Evolutionary conservation across 2,113 vertebrate species (phyloP), one percentile per base, ranked within the genome.

Genomic region (Cnemophilus loriae): DNA sequence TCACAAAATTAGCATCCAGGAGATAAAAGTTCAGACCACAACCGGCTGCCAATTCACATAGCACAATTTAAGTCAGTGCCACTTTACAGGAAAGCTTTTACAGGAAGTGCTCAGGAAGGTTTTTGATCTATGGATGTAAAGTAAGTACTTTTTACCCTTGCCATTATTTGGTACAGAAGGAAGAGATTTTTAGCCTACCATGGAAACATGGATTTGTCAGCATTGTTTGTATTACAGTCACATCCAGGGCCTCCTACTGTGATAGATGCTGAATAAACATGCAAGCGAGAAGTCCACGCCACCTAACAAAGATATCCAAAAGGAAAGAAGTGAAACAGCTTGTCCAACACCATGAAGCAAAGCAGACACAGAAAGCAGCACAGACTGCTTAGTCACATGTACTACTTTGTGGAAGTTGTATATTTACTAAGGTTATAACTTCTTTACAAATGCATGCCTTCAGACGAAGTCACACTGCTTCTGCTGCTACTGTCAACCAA

Each of bases 121-220:
- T 96, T 97, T 94, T 94, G 86, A 93, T 93, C 88, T 94, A 41
- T 89, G 85, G 86, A 93, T 93, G 83, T 92, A 87, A 93, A 95
- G 60, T 78, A 92, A 95, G 64, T 61, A 94, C 46, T 84, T 92
- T 96, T 84, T 96, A 94, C 93, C 64, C 55, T 92, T 90, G 82
- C 88, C 71, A 79, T 94, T 94, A 94, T 89, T 96, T 93, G 83
- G 69, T 92, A 61, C 56, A 89, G 92, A 92, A 93, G 75, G 79
- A 94, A 93, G 74, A 84, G 87, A 84, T 89, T 90, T 95, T 93
- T 70, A 90, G 56, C 83, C 57, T 94, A 61, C 85, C 83, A 81
- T 84, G 85, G 93, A 94, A 95, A 96, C 92, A 92, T 6, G 1
- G 84, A 93, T 93, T 93, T 92, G 76, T 92, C 80, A 82, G 57